phyloP scores from a whole-genome alignment of 2,113 vertebrate genomes.

The Peucedramus taeniatus region DNA sequence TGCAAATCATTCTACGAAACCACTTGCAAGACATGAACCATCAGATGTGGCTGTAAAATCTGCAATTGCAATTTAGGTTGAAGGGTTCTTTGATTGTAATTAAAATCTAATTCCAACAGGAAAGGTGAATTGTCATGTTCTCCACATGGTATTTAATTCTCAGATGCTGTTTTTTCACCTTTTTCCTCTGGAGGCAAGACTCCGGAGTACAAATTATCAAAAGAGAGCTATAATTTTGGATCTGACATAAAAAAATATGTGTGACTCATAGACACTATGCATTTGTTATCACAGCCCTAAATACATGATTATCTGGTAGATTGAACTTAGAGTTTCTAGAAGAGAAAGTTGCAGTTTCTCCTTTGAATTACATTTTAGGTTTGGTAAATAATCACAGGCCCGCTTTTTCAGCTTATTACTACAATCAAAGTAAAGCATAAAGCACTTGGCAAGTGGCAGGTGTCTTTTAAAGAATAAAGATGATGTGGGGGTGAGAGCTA shows the following conservation, averaged over 20 bases:
- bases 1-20: not conserved
- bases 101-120: slow-evolving; percentile 2
- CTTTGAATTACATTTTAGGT: not conserved
- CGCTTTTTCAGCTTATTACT: not conserved
- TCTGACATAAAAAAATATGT: slow-evolving; percentile 10
- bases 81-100: slow-evolving; percentile 20
- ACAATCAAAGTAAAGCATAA: not conserved
- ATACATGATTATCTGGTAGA: not conserved
- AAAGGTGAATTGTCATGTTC: not conserved
- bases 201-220: not conserved
- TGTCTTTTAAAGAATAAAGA: not conserved
- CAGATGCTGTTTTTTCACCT: slow-evolving; percentile 12
- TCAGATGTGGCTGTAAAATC: not conserved
- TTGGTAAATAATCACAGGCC: not conserved
- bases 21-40: not conserved
- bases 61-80: not conserved
- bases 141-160: not conserved
- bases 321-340: not conserved
- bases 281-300: slow-evolving; percentile 24
- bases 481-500: not conserved
- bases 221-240: slow-evolving; percentile 19
- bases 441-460: not conserved
- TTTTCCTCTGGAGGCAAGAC: not conserved
- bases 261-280: slow-evolving; percentile 1
- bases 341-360: not conserved